Evolutionary conservation across 1,140 invertebrate genomes (phyloP).

Genomic region (silkworm (Bombyx mori)): ASM3026992v2 NC_085112.1:995001-995500

Average conservation of each 20-base stretch:
- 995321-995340: conserved; percentile 3
- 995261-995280: conserved; percentile 12
- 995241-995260: conserved; percentile 12
- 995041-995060: conserved; percentile 9
- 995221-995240: conserved; percentile 15
- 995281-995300: conserved; percentile 11
- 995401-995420: not conserved
- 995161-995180: conserved; percentile 26
- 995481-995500: conserved; percentile 5
- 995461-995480: conserved; percentile 4
- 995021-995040: conserved; percentile 5
- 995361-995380: conserved; percentile 7
- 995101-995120: conserved; percentile 31
- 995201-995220: conserved; percentile 18
- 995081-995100: conserved; percentile 2
- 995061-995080: conserved; percentile 7
- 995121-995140: conserved; percentile 15
- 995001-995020: conserved; percentile 9
- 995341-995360: conserved; percentile 2
- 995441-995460: conserved; percentile 3
- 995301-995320: conserved; percentile 14
- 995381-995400: too few relatives aligned
- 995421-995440: conserved; percentile 9
- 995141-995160: conserved; percentile 30
- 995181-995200: conserved; percentile 31